These are phyloP conservation scores for Oreochromis tanganicae DNA, from an alignment of 2,113 vertebrate species.

Conservation along the genomic window DNA sequence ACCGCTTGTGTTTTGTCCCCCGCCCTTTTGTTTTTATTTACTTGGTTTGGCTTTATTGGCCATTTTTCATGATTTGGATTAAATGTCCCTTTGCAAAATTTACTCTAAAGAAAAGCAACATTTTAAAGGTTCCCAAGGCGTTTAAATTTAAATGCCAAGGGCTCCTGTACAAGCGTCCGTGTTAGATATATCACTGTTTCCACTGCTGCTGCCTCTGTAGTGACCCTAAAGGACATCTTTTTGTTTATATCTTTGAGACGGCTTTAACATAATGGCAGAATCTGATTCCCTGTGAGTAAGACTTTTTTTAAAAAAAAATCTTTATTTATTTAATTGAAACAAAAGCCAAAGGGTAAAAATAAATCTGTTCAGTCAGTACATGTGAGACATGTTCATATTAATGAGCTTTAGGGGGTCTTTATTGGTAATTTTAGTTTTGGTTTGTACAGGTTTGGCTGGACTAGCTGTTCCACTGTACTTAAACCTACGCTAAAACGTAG, in stretches of 20 bases:
- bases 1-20: not conserved
- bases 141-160: not conserved
- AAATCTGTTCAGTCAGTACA: not conserved
- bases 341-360: not conserved
- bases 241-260: not conserved
- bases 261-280: not conserved
- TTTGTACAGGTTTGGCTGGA: not conserved
- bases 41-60: not conserved
- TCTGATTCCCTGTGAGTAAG: not conserved
- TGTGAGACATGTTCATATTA: not conserved
- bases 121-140: not conserved
- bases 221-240: not conserved
- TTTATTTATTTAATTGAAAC: not conserved
- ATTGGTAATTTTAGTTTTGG: not conserved
- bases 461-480: not conserved
- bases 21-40: not conserved
- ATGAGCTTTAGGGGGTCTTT: not conserved
- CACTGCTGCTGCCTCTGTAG: not conserved
- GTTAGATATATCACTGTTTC: not conserved
- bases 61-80: not conserved
- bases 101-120: not conserved
- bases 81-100: not conserved
- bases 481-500: not conserved
- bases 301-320: not conserved
- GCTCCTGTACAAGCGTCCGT: not conserved